phyloP scores from a whole-genome alignment of 2,113 vertebrate genomes.

The Isurus oxyrinchus region DNA sequence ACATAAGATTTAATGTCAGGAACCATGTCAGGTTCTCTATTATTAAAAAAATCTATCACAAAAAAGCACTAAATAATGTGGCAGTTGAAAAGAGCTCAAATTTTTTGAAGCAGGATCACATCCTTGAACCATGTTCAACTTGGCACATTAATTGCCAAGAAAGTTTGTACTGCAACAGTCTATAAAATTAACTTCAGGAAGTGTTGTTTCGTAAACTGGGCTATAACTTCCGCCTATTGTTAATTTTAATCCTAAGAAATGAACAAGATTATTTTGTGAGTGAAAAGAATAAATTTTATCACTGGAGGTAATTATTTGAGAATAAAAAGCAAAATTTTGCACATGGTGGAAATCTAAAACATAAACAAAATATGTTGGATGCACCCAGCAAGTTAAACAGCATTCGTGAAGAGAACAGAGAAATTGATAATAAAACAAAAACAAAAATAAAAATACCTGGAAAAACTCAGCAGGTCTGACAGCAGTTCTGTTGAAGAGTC shows the following conservation, averaged over 20 bases:
- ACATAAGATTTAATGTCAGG: background rate
- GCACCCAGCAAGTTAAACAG: too few relatives aligned
- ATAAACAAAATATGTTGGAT: background rate
- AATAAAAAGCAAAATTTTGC: background rate
- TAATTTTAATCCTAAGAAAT: background rate
- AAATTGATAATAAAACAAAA: background rate
- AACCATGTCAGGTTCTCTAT: background rate
- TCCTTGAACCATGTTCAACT: background rate
- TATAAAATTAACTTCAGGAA: background rate
- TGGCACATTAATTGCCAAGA: background rate
- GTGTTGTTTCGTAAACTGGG: background rate
- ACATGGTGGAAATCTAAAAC: background rate
- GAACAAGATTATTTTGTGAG: background rate
- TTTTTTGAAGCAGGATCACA: background rate
- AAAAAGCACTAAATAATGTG: background rate
- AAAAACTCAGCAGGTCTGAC: too few relatives aligned
- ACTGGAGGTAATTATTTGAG: background rate
- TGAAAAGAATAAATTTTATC: background rate
- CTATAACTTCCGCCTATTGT: too few relatives aligned
- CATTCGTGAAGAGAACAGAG: background rate
- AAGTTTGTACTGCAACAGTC: background rate
- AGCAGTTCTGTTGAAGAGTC: too few relatives aligned
- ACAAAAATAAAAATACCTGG: too few relatives aligned
- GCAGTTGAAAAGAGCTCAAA: background rate
- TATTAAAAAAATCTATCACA: background rate